phyloP scores from a whole-genome alignment of 2,113 vertebrate genomes.

The Leptosomus discolor region DNA sequence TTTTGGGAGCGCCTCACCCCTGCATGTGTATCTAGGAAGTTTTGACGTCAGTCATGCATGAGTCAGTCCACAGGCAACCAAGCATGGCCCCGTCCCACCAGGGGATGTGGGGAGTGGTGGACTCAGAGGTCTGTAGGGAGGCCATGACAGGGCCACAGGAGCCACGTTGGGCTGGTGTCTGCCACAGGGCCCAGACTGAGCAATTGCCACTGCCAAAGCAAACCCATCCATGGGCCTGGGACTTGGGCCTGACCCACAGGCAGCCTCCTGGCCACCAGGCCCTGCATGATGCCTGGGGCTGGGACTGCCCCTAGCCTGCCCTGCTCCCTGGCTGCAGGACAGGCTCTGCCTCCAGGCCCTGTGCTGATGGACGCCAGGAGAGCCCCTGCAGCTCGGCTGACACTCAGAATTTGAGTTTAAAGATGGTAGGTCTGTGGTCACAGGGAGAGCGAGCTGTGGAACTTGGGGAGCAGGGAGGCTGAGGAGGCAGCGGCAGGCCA shows the following conservation, averaged over 20 bases:
- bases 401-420: accelerated
- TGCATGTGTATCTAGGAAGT: accelerated
- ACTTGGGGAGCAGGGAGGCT: neutral
- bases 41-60: no score
- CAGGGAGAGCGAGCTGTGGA: accelerated
- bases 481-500: no score
- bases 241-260: no score
- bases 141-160: accelerated
- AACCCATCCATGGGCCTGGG: neutral
- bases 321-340: accelerated
- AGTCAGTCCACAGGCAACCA: accelerated
- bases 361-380: accelerated
- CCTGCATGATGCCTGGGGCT: neutral
- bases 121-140: accelerated
- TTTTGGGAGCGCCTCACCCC: neutral
- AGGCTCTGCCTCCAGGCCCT: neutral
- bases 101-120: accelerated
- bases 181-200: neutral
- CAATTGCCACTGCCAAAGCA: accelerated
- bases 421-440: neutral
- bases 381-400: accelerated
- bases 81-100: neutral
- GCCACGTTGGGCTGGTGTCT: accelerated
- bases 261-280: neutral
- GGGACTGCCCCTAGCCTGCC: neutral